A percentile compares a stretch with the other conserved stretches of the same genome.
phyloP scores from a whole-genome alignment of 2,113 vertebrate genomes.

The Galbula dea region DNA sequence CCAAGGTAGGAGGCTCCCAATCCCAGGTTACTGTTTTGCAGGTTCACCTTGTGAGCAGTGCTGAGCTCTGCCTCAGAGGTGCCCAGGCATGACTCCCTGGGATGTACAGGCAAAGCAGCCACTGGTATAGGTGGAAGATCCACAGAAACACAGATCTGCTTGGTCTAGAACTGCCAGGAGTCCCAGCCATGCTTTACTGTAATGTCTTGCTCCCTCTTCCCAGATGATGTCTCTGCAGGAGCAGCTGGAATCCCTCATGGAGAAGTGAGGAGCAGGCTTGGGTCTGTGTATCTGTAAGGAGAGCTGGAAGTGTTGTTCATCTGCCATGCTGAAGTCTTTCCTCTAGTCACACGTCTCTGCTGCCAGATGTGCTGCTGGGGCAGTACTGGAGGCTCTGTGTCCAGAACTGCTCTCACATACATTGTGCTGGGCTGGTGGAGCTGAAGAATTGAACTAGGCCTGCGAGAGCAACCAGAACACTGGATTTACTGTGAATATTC shows the following conservation, averaged over 20 bases:
- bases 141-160: neutral
- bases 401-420: neutral
- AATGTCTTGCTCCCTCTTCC: neutral
- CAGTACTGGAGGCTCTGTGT: neutral
- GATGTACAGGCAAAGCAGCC: neutral
- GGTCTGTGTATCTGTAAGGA: neutral
- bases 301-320: neutral
- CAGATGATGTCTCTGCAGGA: constrained; percentile 94
- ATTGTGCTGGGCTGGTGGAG: neutral
- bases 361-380: neutral
- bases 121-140: neutral
- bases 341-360: neutral
- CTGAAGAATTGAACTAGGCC: neutral
- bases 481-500: neutral
- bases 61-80: neutral
- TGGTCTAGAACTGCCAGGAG: constrained; percentile 29
- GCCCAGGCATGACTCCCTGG: neutral
- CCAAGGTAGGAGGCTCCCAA: neutral
- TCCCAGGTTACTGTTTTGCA: neutral
- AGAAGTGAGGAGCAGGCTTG: constrained; percentile 76
- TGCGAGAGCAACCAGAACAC: neutral
- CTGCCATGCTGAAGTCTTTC: neutral
- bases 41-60: neutral
- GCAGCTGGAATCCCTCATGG: constrained; percentile 92
- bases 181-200: neutral